Percentiles rank a stretch among this genome's conserved stretches.
Evolutionary conservation across 2,888 invertebrate species (phyloP).

Genomic region (Eupithecia dodoneata): DNA sequence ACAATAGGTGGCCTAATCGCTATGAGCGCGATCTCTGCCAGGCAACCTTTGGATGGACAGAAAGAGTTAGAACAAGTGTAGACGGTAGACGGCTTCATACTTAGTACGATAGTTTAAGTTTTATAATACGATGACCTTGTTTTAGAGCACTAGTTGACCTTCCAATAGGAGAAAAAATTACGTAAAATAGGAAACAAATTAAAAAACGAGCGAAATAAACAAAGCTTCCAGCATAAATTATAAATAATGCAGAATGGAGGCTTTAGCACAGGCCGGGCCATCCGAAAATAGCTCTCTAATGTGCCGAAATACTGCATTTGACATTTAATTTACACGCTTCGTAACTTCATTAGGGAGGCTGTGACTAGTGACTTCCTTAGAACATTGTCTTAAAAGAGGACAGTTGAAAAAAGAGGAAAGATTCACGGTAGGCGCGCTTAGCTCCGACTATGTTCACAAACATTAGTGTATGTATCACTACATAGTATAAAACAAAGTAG

Average conservation of each 20-base stretch:
- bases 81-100: too few species aligned
- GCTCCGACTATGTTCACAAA: background rate
- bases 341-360: conserved; percentile 2
- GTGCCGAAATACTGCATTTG: conserved; percentile 24
- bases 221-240: background rate
- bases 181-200: background rate
- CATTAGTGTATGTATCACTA: too few species aligned
- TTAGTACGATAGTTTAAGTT: background rate
- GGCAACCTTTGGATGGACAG: too few species aligned
- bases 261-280: background rate
- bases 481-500: too few species aligned
- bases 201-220: background rate
- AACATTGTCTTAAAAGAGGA: background rate
- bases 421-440: background rate
- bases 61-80: too few species aligned
- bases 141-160: background rate
- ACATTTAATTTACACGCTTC: conserved; percentile 27
- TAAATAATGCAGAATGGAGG: background rate
- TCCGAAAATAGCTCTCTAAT: conserved; percentile 12
- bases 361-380: background rate
- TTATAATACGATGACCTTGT: background rate
- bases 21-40: too few species aligned
- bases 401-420: background rate
- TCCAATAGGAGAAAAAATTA: background rate
- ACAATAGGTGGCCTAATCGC: too few species aligned